Conservation (phyloP, 2,113 vertebrate species). For the Circaetus cinerascens region DNA sequence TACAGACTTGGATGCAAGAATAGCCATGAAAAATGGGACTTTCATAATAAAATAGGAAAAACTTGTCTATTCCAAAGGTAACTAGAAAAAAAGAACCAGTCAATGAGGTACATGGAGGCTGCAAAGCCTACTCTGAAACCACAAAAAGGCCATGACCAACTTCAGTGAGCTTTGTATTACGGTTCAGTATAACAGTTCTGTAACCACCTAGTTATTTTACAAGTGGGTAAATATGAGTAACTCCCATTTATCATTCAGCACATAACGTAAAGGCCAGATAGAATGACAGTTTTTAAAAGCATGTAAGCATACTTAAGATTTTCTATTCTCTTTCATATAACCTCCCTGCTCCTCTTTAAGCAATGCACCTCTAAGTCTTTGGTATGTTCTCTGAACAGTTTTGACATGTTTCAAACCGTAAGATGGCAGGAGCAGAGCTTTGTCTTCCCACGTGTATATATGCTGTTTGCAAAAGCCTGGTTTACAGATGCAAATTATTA, state of each 20-base stretch:
- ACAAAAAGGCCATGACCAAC: neutral
- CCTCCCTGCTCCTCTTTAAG: neutral
- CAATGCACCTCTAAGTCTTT: neutral
- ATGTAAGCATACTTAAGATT: neutral
- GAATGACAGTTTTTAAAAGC: neutral
- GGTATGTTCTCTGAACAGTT: neutral
- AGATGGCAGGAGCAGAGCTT: neutral
- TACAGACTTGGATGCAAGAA: neutral
- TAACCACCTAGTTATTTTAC: neutral
- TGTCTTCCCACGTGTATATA: neutral
- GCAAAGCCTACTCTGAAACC: neutral
- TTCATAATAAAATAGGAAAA: neutral
- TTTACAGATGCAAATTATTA: slow-evolving; percentile 14
- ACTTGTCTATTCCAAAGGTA: neutral
- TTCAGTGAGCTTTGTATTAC: neutral
- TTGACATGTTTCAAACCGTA: neutral
- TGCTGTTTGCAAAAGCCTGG: neutral
- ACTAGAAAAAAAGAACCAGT: neutral
- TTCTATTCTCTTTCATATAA: neutral
- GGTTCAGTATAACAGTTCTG: neutral
- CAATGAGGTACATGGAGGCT: neutral
- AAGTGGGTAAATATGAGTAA: neutral
- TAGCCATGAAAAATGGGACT: neutral
- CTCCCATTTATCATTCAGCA: neutral
- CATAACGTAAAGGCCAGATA: neutral